These are phyloP conservation scores for Akabosia matsudoensis DNA, from an alignment of 1,140 invertebrate genomes.

Conservation along the genomic window DNA sequence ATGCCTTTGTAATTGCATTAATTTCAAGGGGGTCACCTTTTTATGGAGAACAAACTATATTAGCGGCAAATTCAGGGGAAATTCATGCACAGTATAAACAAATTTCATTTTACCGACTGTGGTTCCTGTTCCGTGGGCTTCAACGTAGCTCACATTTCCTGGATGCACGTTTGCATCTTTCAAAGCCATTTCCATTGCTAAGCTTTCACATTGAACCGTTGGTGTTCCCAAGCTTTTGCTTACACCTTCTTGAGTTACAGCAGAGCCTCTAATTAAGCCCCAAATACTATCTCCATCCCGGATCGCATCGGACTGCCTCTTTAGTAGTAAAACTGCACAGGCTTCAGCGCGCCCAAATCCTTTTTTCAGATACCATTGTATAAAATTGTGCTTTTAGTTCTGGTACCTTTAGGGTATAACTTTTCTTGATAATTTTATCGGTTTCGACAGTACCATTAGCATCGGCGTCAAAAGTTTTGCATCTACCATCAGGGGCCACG, in stretches of 20 bases:
- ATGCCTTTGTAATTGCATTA: not conserved
- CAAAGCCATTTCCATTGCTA: not conserved
- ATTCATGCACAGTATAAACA: not conserved
- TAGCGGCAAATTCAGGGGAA: not conserved
- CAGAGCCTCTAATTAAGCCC: constrained; percentile 9
- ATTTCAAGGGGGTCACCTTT: not conserved
- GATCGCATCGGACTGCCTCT: not conserved
- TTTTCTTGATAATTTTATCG: too few relatives aligned
- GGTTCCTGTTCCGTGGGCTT: not conserved
- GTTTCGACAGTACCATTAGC: not conserved
- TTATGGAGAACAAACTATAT: not conserved
- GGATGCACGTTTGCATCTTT: not conserved
- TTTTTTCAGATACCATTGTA: too few relatives aligned
- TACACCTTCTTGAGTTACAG: not conserved
- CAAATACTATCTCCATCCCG: not conserved
- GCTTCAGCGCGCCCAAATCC: not conserved
- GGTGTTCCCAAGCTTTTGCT: not conserved
- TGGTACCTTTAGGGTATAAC: too few relatives aligned
- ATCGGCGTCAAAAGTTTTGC: constrained; percentile 10
- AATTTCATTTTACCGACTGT: too few relatives aligned
- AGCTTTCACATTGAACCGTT: not conserved
- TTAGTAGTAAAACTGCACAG: not conserved
- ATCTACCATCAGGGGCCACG: not conserved
- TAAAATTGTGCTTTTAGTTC: not conserved
- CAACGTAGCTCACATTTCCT: not conserved